phyloP scores from a whole-genome alignment of 2,888 invertebrate genomes.

The Gryllus longicercus region DNA sequence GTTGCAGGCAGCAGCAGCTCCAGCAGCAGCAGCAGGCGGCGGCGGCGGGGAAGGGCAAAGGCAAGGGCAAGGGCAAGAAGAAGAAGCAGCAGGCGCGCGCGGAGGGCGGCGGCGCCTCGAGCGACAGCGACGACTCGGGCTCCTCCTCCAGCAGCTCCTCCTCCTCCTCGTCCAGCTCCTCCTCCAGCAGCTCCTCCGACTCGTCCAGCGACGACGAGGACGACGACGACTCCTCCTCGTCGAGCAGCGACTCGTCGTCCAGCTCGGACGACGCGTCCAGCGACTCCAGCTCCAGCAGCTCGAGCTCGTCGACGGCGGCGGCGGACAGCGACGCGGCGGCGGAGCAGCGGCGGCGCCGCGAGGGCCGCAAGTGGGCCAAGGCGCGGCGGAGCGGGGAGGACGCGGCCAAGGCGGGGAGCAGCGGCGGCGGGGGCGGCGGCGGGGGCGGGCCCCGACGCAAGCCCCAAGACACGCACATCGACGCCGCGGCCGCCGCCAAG shows the following conservation, averaged over 20 bases:
- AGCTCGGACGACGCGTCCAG: background rate
- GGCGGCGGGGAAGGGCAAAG: background rate
- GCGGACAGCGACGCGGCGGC: background rate
- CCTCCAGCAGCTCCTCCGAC: background rate
- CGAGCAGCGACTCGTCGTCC: background rate
- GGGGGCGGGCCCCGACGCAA: no score
- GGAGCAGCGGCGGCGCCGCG: background rate
- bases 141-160: background rate
- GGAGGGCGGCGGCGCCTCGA: background rate
- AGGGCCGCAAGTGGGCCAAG: background rate
- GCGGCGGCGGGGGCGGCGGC: background rate
- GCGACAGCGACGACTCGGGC: background rate
- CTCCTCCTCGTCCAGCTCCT: background rate
- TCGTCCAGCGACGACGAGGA: background rate
- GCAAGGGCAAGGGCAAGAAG: background rate
- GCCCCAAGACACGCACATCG: no score
- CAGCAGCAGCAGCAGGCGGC: slow-evolving; percentile 8
- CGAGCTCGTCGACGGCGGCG: background rate
- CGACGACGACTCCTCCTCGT: background rate
- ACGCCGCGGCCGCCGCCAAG: no score
- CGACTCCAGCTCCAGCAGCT: background rate
- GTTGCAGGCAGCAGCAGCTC: background rate
- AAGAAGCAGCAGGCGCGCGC: background rate
- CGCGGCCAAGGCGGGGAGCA: no score
- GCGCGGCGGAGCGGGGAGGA: background rate